Evolutionary conservation across 2,797 vertebrate species (phyloP).

Genomic region (Eulemur rubriventer): DNA sequence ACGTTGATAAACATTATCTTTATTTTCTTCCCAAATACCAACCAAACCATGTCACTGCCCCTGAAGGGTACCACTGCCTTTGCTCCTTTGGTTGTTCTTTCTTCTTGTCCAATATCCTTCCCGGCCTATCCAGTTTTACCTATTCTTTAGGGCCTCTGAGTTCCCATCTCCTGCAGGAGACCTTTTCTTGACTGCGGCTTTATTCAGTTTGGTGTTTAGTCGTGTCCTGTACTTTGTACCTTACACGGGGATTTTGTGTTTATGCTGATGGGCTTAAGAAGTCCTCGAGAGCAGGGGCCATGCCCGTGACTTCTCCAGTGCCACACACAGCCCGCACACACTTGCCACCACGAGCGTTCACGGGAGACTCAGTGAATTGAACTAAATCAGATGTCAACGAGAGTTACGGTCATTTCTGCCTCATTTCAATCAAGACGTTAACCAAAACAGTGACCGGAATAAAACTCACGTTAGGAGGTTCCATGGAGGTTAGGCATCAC

Average conservation of each 20-base stretch:
- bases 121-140: not conserved
- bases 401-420: not conserved
- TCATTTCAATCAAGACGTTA: not conserved
- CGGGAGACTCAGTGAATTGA: not conserved
- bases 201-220: not conserved
- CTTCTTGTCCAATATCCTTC: not conserved
- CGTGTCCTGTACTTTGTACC: not conserved
- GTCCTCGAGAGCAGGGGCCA: not conserved
- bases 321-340: too few relatives aligned
- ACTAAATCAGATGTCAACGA: not conserved
- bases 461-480: not conserved
- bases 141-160: not conserved
- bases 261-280: not conserved
- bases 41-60: not conserved
- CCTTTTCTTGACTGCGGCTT: not conserved
- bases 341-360: not conserved
- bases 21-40: not conserved
- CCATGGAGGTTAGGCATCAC: not conserved
- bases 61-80: not conserved
- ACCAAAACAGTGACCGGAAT: not conserved
- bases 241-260: not conserved
- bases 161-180: not conserved
- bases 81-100: not conserved
- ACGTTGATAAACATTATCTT: not conserved
- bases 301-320: not conserved